These are phyloP conservation scores for Danaus plexippus DNA, from an alignment of 1,140 invertebrate genomes.

Conservation along the genomic window DNA sequence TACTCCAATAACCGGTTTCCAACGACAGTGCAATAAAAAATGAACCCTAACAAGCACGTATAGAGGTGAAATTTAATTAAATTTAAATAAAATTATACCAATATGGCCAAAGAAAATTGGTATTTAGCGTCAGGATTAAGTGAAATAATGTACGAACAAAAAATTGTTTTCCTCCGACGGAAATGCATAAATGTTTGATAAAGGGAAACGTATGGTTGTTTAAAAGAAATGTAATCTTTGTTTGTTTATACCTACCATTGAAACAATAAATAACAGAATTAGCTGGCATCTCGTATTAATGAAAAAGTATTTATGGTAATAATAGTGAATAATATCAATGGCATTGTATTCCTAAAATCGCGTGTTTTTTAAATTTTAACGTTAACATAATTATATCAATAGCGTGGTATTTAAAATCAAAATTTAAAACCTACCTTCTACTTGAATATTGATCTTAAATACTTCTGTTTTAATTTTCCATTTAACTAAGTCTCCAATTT, in stretches of 20 bases:
- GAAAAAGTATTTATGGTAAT: constrained; percentile 1
- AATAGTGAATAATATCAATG: constrained; percentile 2
- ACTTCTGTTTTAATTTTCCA: too few species aligned
- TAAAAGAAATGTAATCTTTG: background rate
- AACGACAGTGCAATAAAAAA: constrained; percentile 6
- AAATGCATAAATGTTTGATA: constrained; percentile 19
- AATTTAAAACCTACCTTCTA: too few species aligned
- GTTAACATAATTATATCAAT: too few species aligned
- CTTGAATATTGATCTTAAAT: too few species aligned
- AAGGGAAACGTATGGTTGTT: constrained; percentile 6
- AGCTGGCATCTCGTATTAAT: background rate
- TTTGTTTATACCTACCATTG: too few species aligned
- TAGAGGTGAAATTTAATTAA: constrained; percentile 12
- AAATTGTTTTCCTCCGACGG: constrained; percentile 13
- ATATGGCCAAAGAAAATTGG: constrained; percentile 5
- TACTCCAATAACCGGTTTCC: constrained; percentile 17
- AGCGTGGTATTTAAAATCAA: too few species aligned
- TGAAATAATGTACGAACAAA: constrained; percentile 12
- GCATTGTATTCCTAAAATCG: background rate
- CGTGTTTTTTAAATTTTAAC: background rate
- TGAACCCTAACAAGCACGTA: background rate
- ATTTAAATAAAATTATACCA: constrained; percentile 2
- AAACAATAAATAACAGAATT: too few species aligned
- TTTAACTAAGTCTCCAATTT: too few species aligned
- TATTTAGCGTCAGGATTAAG: constrained; percentile 13